Percentiles rank a stretch among this genome's conserved stretches.
These are phyloP conservation scores for Rhaphigaster nebulosa DNA, from an alignment of 2,888 invertebrate genomes.

Conservation along the genomic window DNA sequence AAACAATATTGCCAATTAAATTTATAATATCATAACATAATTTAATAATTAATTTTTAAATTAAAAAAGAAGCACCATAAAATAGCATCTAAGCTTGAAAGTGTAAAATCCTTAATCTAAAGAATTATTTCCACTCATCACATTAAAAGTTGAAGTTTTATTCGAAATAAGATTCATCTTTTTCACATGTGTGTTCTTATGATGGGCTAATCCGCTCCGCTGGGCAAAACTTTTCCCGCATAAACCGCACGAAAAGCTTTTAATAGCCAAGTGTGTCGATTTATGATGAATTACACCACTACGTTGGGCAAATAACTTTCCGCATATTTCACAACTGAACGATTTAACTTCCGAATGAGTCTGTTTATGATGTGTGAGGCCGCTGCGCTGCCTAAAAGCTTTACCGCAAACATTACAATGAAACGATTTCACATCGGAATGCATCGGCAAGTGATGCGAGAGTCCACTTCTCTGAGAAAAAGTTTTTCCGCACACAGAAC, in stretches of 20 bases:
- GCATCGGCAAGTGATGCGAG: conserved; percentile 59
- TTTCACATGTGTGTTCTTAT: conserved; percentile 58
- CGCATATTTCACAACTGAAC: conserved; percentile 60
- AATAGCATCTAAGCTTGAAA: background rate
- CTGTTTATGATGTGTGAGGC: conserved; percentile 60
- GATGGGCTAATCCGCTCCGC: conserved; percentile 60
- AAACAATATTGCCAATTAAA: background rate
- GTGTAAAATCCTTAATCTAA: background rate
- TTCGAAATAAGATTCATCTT: conserved; percentile 44
- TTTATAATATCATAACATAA: background rate
- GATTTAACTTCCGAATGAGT: conserved; percentile 60
- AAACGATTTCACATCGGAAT: conserved; percentile 59
- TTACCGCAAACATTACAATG: conserved; percentile 60
- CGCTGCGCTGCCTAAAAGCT: conserved; percentile 60
- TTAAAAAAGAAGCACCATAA: background rate
- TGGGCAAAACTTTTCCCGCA: conserved; percentile 61
- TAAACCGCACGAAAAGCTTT: conserved; percentile 57
- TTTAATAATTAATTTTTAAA: background rate
- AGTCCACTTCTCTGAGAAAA: conserved; percentile 61
- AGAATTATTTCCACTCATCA: conserved; percentile 39
- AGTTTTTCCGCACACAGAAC: conserved; percentile 55
- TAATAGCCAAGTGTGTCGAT: conserved; percentile 58
- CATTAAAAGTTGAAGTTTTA: conserved; percentile 15
- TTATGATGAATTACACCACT: conserved; percentile 61
- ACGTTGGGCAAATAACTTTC: conserved; percentile 60